These are phyloP conservation scores for Empidonax traillii DNA, from an alignment of 2,113 vertebrate genomes.

Conservation along the genomic window DNA sequence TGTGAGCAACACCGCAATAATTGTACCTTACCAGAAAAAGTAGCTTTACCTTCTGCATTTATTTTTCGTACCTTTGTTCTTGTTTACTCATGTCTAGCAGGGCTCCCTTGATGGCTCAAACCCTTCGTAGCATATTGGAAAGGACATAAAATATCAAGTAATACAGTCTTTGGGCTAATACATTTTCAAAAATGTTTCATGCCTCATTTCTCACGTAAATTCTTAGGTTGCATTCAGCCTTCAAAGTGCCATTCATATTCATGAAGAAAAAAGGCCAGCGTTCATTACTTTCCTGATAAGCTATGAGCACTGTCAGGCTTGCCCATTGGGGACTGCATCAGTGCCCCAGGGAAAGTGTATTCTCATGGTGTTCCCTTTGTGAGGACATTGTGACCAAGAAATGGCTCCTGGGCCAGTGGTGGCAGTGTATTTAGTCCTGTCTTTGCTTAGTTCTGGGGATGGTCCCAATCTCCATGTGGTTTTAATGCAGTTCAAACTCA, in stretches of 20 bases:
- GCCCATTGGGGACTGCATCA: background rate
- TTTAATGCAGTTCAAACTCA: background rate
- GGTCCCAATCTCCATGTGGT: background rate
- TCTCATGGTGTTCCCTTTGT: background rate
- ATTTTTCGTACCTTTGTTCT: constrained; percentile 58
- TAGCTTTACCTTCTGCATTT: constrained; percentile 39
- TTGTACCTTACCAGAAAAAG: background rate
- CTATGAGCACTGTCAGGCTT: constrained; percentile 39
- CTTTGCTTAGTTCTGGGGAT: background rate
- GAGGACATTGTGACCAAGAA: background rate
- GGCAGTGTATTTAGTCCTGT: background rate
- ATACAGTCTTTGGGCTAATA: constrained; percentile 70
- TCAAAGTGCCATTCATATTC: constrained; percentile 74
- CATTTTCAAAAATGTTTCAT: constrained; percentile 75
- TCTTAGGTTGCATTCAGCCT: constrained; percentile 74
- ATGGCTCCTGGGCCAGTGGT: background rate
- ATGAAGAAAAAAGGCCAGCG: constrained; percentile 57
- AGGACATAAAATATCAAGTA: constrained; percentile 69
- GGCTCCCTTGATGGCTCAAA: constrained; percentile 46
- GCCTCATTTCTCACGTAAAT: constrained; percentile 78
- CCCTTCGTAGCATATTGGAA: constrained; percentile 65
- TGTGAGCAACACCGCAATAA: background rate
- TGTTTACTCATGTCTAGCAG: constrained; percentile 52
- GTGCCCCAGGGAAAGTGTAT: background rate
- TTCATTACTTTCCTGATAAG: constrained; percentile 59